These are phyloP conservation scores for Nannospalax galili DNA, from an alignment of 2,113 vertebrate genomes.

Conservation along the genomic window DNA sequence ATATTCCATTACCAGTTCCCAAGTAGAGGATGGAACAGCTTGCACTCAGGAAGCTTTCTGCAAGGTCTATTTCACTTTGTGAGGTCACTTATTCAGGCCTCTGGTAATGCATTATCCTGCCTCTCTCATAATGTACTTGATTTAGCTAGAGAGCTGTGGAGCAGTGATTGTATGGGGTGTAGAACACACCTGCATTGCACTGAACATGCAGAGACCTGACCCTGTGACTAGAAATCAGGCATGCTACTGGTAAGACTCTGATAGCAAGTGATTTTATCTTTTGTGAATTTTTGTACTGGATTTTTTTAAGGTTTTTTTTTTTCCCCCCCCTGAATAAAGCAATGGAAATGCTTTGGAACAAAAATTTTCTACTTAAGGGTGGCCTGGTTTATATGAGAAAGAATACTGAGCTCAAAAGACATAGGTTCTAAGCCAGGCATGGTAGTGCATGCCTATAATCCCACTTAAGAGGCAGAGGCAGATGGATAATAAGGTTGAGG, in stretches of 20 bases:
- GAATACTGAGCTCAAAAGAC: conserved; percentile 16
- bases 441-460: background rate
- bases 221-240: conserved; percentile 36
- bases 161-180: conserved; percentile 65
- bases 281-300: conserved; percentile 77
- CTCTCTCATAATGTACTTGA: conserved; percentile 63
- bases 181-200: background rate
- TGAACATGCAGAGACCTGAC: conserved; percentile 47
- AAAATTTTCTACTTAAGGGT: conserved; percentile 43
- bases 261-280: conserved; percentile 74
- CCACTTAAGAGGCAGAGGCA: background rate
- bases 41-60: conserved; percentile 70
- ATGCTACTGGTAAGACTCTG: conserved; percentile 35
- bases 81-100: conserved; percentile 70
- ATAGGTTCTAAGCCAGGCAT: background rate
- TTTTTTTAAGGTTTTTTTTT: conserved; percentile 72
- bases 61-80: conserved; percentile 71
- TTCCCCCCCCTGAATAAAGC: conserved; percentile 71
- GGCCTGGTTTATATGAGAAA: background rate
- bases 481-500: background rate
- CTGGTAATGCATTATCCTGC: conserved; percentile 59
- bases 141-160: conserved; percentile 63
- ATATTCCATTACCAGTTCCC: conserved; percentile 80
- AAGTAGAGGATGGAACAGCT: conserved; percentile 69
- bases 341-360: conserved; percentile 72